phyloP scores from a whole-genome alignment of 1,140 invertebrate species.

The Trichonephila clavata region DNA sequence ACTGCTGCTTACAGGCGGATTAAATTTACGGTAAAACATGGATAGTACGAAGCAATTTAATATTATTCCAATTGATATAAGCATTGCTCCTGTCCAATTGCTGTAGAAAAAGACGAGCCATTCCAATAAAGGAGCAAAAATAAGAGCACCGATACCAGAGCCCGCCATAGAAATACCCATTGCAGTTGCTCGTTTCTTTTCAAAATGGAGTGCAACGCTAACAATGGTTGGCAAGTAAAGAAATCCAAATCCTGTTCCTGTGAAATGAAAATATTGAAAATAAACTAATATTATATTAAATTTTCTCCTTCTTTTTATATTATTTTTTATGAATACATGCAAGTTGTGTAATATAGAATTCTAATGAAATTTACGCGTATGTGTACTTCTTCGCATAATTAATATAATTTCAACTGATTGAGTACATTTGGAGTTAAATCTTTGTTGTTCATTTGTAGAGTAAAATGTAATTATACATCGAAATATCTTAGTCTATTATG shows the following conservation, averaged over 20 bases:
- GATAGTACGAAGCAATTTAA: constrained; percentile 93
- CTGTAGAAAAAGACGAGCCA: constrained; percentile 82
- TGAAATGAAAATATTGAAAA: constrained; percentile 81
- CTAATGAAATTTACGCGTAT: no score
- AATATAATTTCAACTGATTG: no score
- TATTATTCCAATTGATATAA: constrained; percentile 90
- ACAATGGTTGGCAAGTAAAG: constrained; percentile 92
- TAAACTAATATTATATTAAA: no score
- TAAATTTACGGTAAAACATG: constrained; percentile 87
- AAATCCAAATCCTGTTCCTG: constrained; percentile 12
- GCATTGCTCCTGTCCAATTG: constrained; percentile 84
- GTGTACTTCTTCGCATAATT: no score
- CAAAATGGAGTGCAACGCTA: constrained; percentile 96
- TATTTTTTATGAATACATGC: no score
- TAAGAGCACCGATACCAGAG: constrained; percentile 92
- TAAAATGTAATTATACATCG: no score
- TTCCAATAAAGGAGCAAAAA: constrained; percentile 90
- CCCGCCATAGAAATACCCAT: constrained; percentile 97
- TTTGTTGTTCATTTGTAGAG: no score
- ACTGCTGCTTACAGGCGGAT: background rate
- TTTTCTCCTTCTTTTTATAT: no score
- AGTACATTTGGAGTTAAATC: no score
- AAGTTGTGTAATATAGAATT: no score
- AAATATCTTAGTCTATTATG: no score
- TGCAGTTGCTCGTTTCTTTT: constrained; percentile 92